phyloP scores from a whole-genome alignment of 2,113 vertebrate species.

The Uria aalge region DNA sequence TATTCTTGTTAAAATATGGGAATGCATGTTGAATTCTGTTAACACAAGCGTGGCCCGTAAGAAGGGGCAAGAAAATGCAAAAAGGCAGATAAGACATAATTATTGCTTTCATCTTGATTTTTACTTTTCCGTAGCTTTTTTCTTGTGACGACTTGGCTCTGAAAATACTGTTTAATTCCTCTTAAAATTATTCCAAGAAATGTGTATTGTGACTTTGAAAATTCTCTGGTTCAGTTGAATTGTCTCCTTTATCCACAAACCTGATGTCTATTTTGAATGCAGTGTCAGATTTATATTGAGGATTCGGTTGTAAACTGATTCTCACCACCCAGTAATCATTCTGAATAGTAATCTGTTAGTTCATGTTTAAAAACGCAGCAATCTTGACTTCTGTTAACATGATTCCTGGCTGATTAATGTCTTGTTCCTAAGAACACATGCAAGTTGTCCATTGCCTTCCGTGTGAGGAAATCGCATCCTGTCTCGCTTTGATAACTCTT shows the following conservation, averaged over 20 bases:
- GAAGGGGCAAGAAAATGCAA: background rate
- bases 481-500: constrained; percentile 42
- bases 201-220: background rate
- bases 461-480: constrained; percentile 16
- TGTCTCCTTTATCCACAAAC: background rate
- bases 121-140: background rate
- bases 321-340: background rate
- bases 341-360: background rate
- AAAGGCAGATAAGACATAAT: background rate
- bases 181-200: background rate
- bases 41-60: background rate
- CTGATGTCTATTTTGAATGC: background rate
- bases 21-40: background rate
- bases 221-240: background rate
- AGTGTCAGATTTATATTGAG: background rate
- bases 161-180: background rate
- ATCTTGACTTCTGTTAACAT: constrained; percentile 17
- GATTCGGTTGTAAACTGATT: background rate
- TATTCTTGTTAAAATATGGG: background rate
- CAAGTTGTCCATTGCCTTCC: background rate
- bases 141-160: background rate
- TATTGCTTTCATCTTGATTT: background rate
- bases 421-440: background rate
- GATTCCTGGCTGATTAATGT: constrained; percentile 18
- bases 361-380: background rate